A percentile compares a stretch with the other conserved stretches of the same genome.
Conservation (phyloP, 2,888 invertebrate species). For the Byasa hedistus region DNA sequence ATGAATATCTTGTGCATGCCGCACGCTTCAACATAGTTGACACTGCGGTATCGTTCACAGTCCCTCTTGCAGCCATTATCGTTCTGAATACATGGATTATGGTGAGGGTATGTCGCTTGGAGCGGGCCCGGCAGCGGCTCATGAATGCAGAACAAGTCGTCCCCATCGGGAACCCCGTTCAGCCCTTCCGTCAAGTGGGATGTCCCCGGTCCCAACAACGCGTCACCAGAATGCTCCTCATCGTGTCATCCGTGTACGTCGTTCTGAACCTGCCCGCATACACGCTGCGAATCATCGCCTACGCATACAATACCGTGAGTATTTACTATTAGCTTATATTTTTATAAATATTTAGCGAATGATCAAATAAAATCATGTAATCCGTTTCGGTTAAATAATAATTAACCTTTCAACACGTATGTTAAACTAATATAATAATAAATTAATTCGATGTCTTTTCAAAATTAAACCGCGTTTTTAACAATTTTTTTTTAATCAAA, state of each 20-base stretch:
- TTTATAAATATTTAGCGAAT: neutral
- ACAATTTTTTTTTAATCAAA: too few relatives aligned
- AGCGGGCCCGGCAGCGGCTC: conserved; percentile 62
- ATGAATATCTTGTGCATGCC: conserved; percentile 77
- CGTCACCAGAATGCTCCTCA: conserved; percentile 89
- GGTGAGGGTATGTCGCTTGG: conserved; percentile 82
- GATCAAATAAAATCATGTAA: neutral
- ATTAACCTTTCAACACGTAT: too few relatives aligned
- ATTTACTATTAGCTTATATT: neutral
- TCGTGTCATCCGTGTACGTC: conserved; percentile 89
- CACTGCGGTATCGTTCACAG: conserved; percentile 84
- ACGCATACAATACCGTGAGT: conserved; percentile 76
- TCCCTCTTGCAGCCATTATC: conserved; percentile 86
- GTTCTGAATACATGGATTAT: conserved; percentile 86
- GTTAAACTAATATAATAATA: too few relatives aligned
- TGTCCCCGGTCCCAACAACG: conserved; percentile 81
- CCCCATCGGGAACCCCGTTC: conserved; percentile 28
- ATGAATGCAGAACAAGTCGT: conserved; percentile 40
- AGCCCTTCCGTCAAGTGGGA: conserved; percentile 41
- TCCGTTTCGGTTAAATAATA: too few relatives aligned
- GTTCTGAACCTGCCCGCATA: conserved; percentile 89
- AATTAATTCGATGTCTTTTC: too few relatives aligned
- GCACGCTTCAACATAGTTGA: conserved; percentile 85
- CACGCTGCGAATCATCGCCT: conserved; percentile 83
- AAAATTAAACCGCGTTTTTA: too few relatives aligned